Evolutionary conservation across 1,140 invertebrate genomes (phyloP).

Genomic region (Rhopalosiphum padi): DNA sequence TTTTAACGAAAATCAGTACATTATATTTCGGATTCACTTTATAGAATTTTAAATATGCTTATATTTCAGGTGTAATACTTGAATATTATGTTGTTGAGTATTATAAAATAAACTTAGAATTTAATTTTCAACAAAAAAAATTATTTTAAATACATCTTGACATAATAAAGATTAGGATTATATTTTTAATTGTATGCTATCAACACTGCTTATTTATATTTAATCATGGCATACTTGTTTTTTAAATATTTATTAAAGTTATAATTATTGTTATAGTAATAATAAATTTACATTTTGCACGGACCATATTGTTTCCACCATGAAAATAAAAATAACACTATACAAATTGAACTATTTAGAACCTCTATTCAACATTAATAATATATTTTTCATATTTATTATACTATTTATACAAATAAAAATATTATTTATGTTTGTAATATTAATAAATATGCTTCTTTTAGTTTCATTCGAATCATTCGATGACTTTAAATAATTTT

Average conservation of each 20-base stretch:
- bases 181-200: background rate
- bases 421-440: background rate
- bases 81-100: background rate
- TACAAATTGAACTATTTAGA: background rate
- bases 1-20: background rate
- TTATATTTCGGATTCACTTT: background rate
- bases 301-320: rapidly evolving
- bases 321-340: background rate
- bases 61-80: background rate
- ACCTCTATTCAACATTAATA: background rate
- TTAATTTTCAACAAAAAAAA: background rate
- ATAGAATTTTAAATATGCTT: background rate
- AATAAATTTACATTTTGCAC: background rate
- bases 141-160: background rate
- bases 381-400: background rate
- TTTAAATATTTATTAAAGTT: no score
- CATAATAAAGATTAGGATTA: background rate
- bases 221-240: background rate
- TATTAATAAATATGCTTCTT: background rate
- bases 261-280: no score
- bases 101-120: background rate
- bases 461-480: background rate
- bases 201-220: background rate
- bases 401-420: background rate
- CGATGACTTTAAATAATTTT: background rate